Evolutionary conservation across 2,888 invertebrate species (phyloP).

Genomic region (Saturnia pavonia): DNA sequence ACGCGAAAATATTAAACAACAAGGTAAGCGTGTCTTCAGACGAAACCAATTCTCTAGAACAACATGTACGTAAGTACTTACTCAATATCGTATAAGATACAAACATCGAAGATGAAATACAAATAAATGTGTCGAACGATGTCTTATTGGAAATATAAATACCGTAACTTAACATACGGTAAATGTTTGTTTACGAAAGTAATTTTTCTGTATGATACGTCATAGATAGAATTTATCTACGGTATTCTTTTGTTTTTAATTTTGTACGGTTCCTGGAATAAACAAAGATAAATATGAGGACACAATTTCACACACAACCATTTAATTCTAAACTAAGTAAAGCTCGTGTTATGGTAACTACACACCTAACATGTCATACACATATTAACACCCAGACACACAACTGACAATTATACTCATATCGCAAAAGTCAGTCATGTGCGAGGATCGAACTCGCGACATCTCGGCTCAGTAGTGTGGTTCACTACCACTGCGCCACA

Average conservation of each 20-base stretch:
- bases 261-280: too few relatives aligned
- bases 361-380: too few relatives aligned
- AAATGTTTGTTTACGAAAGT: conserved; percentile 3
- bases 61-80: conserved; percentile 9
- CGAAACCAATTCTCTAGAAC: conserved; percentile 14
- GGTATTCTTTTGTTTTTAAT: neutral
- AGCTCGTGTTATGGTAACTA: too few relatives aligned
- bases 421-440: too few relatives aligned
- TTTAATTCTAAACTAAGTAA: too few relatives aligned
- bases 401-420: too few relatives aligned
- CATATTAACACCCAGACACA: too few relatives aligned
- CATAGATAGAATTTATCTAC: neutral
- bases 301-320: too few relatives aligned
- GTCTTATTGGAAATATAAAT: conserved; percentile 41
- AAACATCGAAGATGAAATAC: conserved; percentile 69
- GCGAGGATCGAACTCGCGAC: too few relatives aligned
- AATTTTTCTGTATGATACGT: neutral
- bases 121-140: conserved; percentile 49
- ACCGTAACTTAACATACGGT: conserved; percentile 15
- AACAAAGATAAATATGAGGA: too few relatives aligned
- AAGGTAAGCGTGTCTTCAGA: conserved; percentile 9
- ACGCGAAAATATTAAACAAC: conserved; percentile 5
- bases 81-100: conserved; percentile 36
- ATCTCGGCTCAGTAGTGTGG: too few relatives aligned
- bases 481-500: too few relatives aligned